Conservation (phyloP, 2,113 vertebrate genomes). For the Ursus arctos region DNA sequence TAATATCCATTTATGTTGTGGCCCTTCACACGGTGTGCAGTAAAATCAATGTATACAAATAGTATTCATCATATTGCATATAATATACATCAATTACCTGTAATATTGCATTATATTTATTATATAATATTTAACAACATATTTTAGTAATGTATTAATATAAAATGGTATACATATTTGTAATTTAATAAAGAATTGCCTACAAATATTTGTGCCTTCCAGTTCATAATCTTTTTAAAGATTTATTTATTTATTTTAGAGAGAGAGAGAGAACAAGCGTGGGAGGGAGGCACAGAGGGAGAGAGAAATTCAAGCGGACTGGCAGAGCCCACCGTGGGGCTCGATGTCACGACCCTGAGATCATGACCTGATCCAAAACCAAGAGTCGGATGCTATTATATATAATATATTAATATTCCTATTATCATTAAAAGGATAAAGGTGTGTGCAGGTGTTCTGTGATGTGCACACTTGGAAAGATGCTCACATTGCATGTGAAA, state of each 20-base stretch:
- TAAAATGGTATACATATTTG: neutral
- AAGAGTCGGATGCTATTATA: neutral
- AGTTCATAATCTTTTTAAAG: neutral
- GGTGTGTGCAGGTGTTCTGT: neutral
- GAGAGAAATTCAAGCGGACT: neutral
- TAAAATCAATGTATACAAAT: neutral
- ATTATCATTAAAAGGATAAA: neutral
- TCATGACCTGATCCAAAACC: neutral
- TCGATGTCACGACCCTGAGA: fast-evolving
- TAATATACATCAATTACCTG: neutral
- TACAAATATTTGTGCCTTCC: neutral
- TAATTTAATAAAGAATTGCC: neutral
- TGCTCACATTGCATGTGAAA: neutral
- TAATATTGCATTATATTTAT: neutral
- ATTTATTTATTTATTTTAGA: neutral
- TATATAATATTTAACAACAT: neutral
- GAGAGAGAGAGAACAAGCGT: neutral
- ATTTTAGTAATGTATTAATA: neutral
- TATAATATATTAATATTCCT: too few species aligned
- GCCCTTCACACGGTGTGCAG: neutral
- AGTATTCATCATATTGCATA: neutral
- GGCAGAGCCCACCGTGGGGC: neutral
- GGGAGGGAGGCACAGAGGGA: neutral
- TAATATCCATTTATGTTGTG: neutral
- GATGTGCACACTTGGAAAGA: neutral